Evolutionary conservation across 2,797 vertebrate species (phyloP).

Genomic region (Oryzias dopingdopingensis): DNA sequence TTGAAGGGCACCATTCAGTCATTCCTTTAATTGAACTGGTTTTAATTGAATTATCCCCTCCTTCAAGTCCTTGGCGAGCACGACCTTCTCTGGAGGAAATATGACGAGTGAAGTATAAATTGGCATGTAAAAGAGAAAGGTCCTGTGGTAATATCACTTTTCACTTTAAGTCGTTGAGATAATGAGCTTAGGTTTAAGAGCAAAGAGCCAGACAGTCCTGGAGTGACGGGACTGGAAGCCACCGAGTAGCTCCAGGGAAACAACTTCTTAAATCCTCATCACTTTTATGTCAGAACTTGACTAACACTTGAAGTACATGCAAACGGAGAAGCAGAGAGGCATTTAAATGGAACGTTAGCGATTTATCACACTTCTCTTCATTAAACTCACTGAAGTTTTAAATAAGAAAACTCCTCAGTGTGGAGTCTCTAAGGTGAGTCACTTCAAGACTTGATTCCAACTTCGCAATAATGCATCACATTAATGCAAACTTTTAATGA

Average conservation of each 20-base stretch:
- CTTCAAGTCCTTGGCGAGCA: conserved; percentile 38
- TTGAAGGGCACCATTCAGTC: conserved; percentile 52
- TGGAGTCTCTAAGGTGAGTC: conserved; percentile 26
- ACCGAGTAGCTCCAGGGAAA: conserved; percentile 65
- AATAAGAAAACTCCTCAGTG: conserved; percentile 29
- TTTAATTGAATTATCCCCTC: conserved; percentile 71
- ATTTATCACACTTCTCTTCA: conserved; percentile 64
- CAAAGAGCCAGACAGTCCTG: conserved; percentile 44
- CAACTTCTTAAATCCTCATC: conserved; percentile 71
- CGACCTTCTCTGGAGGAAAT: conserved; percentile 60
- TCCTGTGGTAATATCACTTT: conserved; percentile 70
- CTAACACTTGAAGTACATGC: conserved; percentile 46
- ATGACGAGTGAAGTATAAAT: conserved; percentile 68
- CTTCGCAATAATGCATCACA: conserved; percentile 7
- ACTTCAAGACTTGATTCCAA: conserved; percentile 21
- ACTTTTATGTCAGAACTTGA: conserved; percentile 72
- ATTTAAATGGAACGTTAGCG: conserved; percentile 67
- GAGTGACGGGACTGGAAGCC: conserved; percentile 57
- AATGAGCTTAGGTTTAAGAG: conserved; percentile 77
- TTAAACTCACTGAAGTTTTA: conserved; percentile 45
- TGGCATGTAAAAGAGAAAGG: conserved; percentile 56
- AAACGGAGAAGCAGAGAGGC: conserved; percentile 48
- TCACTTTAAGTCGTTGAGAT: conserved; percentile 70
- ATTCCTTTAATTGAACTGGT: conserved; percentile 47
- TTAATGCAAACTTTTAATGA: not conserved